A percentile compares a stretch with the other conserved stretches of the same genome.
phyloP scores from a whole-genome alignment of 1,140 invertebrate genomes.

The Reticulitermes speratus region DNA sequence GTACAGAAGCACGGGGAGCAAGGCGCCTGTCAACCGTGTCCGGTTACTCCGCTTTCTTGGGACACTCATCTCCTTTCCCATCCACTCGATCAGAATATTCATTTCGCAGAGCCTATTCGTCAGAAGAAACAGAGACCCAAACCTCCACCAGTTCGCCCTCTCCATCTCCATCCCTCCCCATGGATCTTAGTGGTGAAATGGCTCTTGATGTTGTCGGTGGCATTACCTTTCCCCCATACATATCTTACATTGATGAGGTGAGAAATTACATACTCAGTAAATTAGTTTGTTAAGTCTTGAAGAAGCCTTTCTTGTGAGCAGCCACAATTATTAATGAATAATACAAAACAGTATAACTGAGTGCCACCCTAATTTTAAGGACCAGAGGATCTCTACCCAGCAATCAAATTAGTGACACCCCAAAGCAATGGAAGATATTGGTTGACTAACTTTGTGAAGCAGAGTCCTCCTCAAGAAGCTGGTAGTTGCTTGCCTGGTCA shows the following conservation, averaged over 20 bases:
- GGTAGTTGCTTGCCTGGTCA: no score
- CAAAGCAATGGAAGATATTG: no score
- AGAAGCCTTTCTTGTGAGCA: no score
- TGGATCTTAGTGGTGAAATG: slow-evolving; percentile 4
- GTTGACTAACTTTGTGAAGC: no score
- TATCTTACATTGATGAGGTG: slow-evolving; percentile 41
- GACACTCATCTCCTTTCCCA: slow-evolving; percentile 34
- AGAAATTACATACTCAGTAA: background rate
- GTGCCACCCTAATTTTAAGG: no score
- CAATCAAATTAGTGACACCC: no score
- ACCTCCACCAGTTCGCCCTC: slow-evolving; percentile 35
- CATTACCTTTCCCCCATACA: slow-evolving; percentile 30
- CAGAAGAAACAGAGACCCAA: slow-evolving; percentile 24
- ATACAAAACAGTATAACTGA: no score
- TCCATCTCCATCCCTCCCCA: slow-evolving; percentile 33
- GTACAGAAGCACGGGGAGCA: background rate
- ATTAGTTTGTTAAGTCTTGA: no score
- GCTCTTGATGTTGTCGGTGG: slow-evolving; percentile 20
- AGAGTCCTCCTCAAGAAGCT: no score
- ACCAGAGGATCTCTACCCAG: no score
- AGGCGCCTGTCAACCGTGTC: slow-evolving; percentile 28
- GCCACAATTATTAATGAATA: no score
- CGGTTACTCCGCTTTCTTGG: slow-evolving; percentile 24
- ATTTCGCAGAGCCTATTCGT: slow-evolving; percentile 35
- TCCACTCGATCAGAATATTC: slow-evolving; percentile 36